phyloP scores from a whole-genome alignment of 2,113 vertebrate genomes.

The Macaca nemestrina region DNA sequence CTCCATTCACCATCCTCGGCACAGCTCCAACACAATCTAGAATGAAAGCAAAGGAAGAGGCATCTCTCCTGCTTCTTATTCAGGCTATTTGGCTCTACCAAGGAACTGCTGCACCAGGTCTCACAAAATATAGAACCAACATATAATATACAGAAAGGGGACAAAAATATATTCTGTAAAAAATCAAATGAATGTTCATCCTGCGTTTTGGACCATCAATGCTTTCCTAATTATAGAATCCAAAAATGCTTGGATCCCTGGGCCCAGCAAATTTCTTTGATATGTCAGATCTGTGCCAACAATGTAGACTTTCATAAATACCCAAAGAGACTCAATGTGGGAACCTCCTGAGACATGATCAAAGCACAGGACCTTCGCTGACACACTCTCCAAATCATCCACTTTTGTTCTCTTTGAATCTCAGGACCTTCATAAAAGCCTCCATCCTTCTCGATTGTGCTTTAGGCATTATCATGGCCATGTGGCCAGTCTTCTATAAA shows the following conservation, averaged over 20 bases:
- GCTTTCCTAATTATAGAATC: background rate
- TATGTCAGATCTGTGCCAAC: background rate
- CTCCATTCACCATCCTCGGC: background rate
- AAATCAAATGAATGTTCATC: background rate
- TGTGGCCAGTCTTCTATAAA: background rate
- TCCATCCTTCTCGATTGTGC: background rate
- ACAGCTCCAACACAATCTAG: background rate
- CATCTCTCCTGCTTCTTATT: background rate
- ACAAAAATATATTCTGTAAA: background rate
- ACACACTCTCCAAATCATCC: background rate
- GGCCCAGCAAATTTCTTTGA: background rate
- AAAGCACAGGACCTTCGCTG: background rate
- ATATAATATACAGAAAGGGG: background rate
- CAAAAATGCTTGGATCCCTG: background rate
- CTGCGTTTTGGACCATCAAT: background rate
- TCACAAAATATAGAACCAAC: background rate
- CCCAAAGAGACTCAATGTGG: background rate
- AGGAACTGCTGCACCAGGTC: background rate
- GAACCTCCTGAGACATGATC: background rate
- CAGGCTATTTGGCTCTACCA: background rate
- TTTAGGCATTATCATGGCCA: accelerated
- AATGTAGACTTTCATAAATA: background rate
- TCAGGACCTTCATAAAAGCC: background rate
- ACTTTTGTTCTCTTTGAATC: background rate
- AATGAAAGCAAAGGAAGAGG: background rate